These are phyloP conservation scores for Drosophila dunni DNA, from an alignment of 1,140 invertebrate species.

Conservation along the genomic window DNA sequence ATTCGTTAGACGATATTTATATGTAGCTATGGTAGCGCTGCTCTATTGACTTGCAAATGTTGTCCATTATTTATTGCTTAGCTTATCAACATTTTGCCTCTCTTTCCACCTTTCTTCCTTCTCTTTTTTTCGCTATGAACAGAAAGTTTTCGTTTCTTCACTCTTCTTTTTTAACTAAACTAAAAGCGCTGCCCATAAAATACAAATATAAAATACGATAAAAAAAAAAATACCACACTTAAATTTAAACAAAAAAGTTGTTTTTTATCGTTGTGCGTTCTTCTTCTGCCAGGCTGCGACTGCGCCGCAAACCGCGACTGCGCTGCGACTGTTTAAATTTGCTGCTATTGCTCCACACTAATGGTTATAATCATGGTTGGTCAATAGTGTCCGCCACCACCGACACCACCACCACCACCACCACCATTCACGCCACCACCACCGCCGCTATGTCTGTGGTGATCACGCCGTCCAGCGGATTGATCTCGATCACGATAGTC, in stretches of 20 bases:
- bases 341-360: conserved; percentile 78
- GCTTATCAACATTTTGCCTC: conserved; percentile 27
- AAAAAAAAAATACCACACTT: conserved; percentile 39
- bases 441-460: conserved; percentile 77
- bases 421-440: conserved; percentile 51
- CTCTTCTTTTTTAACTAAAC: not conserved
- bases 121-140: conserved; percentile 61
- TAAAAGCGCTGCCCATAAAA: conserved; percentile 45
- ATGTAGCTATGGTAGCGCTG: conserved; percentile 23
- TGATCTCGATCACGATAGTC: conserved; percentile 80
- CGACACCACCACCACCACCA: conserved; percentile 53
- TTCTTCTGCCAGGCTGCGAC: conserved; percentile 22
- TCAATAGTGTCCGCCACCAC: conserved; percentile 82
- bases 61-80: conserved; percentile 1
- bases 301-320: conserved; percentile 13
- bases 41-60: conserved; percentile 51
- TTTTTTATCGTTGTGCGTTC: conserved; percentile 55
- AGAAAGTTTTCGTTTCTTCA: conserved; percentile 38
- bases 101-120: conserved; percentile 3
- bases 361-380: conserved; percentile 84
- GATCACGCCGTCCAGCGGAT: conserved; percentile 76
- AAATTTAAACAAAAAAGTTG: conserved; percentile 63
- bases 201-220: conserved; percentile 25
- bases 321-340: conserved; percentile 18
- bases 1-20: conserved; percentile 16